A percentile compares a stretch with the other conserved stretches of the same genome.
phyloP scores from a whole-genome alignment of 2,113 vertebrate species.

The Ancistrus triradiatus region DNA sequence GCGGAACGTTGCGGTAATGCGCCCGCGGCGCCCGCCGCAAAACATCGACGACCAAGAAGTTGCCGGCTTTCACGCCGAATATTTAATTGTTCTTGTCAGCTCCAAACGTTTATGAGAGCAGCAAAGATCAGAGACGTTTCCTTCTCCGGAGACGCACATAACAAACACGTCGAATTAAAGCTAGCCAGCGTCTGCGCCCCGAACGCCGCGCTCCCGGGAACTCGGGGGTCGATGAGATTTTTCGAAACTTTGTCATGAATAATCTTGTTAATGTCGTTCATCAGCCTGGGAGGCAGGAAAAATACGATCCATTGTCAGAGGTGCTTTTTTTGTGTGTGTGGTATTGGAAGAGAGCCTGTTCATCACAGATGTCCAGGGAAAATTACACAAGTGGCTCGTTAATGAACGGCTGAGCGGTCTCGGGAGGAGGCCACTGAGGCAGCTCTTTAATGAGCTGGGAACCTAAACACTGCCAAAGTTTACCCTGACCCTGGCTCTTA shows the following conservation, averaged over 20 bases:
- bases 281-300: slow-evolving; percentile 29
- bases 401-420: slow-evolving; percentile 49
- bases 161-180: background rate
- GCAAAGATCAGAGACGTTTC: slow-evolving; percentile 15
- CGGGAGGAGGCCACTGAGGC: slow-evolving; percentile 48
- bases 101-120: too few species aligned
- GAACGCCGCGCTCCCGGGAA: background rate
- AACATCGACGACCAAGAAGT: background rate
- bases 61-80: slow-evolving; percentile 6
- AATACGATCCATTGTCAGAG: slow-evolving; percentile 38
- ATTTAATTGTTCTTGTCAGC: slow-evolving; percentile 10
- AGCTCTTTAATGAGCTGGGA: slow-evolving; percentile 51
- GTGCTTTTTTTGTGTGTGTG: slow-evolving; percentile 46
- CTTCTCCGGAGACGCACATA: background rate
- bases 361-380: slow-evolving; percentile 46
- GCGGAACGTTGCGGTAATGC: slow-evolving; percentile 24
- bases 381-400: slow-evolving; percentile 51
- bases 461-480: slow-evolving; percentile 52
- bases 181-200: background rate
- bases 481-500: slow-evolving; percentile 50
- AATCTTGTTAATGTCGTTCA: slow-evolving; percentile 36
- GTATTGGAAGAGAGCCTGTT: slow-evolving; percentile 42
- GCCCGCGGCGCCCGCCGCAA: slow-evolving; percentile 1
- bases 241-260: slow-evolving; percentile 11
- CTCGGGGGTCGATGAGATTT: background rate